phyloP scores from a whole-genome alignment of 2,797 vertebrate species.

The Dendrocincla tyrannina region DNA sequence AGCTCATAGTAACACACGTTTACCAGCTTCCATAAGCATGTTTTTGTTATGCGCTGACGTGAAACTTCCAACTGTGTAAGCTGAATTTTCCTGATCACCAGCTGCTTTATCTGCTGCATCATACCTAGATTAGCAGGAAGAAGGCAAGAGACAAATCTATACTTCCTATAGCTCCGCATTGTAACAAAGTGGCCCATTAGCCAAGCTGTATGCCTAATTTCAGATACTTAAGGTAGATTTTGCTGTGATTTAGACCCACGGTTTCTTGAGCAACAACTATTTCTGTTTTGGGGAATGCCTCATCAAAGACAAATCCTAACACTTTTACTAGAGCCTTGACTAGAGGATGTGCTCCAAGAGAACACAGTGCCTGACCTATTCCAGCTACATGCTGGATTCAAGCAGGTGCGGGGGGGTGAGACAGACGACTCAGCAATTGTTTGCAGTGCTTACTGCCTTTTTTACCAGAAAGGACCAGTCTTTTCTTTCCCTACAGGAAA shows the following conservation, averaged over 20 bases:
- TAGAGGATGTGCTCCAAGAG: neutral
- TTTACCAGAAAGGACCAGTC: neutral
- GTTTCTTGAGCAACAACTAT: neutral
- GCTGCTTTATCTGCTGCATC: slow-evolving; percentile 9
- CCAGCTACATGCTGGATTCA: neutral
- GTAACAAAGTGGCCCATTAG: fast-evolving
- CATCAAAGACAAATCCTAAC: neutral
- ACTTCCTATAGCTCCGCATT: neutral
- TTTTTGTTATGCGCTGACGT: neutral
- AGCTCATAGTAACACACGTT: neutral
- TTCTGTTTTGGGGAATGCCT: neutral
- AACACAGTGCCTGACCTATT: neutral
- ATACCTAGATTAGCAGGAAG: neutral
- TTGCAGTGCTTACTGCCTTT: neutral
- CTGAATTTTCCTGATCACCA: neutral
- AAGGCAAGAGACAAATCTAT: neutral
- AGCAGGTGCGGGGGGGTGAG: neutral
- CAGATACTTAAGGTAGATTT: neutral
- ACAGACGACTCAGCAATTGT: neutral
- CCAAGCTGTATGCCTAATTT: neutral
- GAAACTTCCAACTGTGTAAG: neutral
- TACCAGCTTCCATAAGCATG: neutral
- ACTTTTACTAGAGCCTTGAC: neutral
- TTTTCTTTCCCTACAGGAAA: neutral
- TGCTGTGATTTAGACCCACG: neutral